Conservation (phyloP, 1,140 invertebrate genomes). For the Oppia nitens region DNA sequence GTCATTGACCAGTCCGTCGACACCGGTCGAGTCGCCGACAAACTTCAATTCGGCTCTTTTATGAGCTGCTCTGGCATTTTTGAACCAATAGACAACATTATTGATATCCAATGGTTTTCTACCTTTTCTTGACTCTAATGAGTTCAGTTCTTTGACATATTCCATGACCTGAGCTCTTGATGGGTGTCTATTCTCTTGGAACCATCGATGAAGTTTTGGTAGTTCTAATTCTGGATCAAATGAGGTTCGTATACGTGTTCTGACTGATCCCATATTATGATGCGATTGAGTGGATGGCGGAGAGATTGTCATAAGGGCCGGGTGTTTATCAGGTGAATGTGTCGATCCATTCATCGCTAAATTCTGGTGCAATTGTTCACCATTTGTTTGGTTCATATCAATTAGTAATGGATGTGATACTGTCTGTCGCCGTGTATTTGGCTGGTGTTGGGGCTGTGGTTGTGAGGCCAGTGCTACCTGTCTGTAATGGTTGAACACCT, state of each 20-base stretch:
- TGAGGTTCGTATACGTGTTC: slow-evolving; percentile 50
- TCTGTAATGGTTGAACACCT: slow-evolving; percentile 24
- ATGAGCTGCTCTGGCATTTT: slow-evolving; percentile 87
- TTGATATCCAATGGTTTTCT: slow-evolving; percentile 85
- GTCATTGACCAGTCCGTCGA: background rate
- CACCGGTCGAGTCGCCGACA: background rate
- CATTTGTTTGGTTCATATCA: background rate
- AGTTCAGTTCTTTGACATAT: slow-evolving; percentile 82
- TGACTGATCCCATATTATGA: slow-evolving; percentile 75
- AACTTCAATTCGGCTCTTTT: slow-evolving; percentile 41
- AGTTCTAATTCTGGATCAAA: slow-evolving; percentile 88
- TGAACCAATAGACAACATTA: slow-evolving; percentile 98
- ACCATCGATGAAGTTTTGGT: slow-evolving; percentile 83
- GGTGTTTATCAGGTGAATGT: slow-evolving; percentile 9
- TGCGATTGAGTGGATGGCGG: slow-evolving; percentile 44
- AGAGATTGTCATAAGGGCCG: slow-evolving; percentile 16
- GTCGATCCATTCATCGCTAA: background rate
- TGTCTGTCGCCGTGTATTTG: slow-evolving; percentile 29
- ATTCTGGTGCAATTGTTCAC: background rate
- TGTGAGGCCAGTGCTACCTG: slow-evolving; percentile 28
- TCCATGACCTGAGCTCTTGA: slow-evolving; percentile 58
- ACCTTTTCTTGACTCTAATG: slow-evolving; percentile 70
- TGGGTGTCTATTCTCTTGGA: slow-evolving; percentile 86
- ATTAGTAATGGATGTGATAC: slow-evolving; percentile 9
- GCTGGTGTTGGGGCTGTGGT: slow-evolving; percentile 39